Conservation (phyloP, 2,113 vertebrate species). For the Pitta sordida region DNA sequence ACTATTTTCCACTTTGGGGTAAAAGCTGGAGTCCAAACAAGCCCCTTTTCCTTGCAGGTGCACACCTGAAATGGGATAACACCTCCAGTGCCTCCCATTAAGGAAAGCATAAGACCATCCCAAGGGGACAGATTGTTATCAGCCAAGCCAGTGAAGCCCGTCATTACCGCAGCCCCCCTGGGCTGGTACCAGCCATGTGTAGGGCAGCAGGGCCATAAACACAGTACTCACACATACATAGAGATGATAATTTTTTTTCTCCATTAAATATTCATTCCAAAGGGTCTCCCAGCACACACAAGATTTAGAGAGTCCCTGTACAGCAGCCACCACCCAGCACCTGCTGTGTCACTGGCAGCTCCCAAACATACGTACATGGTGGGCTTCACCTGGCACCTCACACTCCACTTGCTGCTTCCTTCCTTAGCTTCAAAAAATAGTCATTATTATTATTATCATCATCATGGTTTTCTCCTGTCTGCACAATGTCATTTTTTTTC, state of each 20-base stretch:
- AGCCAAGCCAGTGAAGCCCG: neutral
- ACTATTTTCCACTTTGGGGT: neutral
- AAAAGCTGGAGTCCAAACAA: neutral
- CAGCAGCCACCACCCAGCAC: neutral
- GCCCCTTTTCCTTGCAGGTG: neutral
- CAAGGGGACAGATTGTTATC: neutral
- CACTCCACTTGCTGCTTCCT: neutral
- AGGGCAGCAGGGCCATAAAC: conserved; percentile 20
- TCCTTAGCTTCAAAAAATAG: neutral
- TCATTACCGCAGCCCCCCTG: conserved; percentile 10
- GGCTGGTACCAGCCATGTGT: neutral
- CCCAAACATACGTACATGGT: fast-evolving
- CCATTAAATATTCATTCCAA: conserved; percentile 38
- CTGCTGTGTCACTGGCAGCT: neutral
- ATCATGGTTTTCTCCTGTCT: neutral
- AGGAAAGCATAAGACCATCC: neutral
- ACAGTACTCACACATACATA: neutral
- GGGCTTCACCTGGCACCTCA: neutral
- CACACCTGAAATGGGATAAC: fast-evolving
- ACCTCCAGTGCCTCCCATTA: neutral
- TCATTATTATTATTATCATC: neutral
- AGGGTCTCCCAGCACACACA: neutral
- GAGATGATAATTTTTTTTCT: neutral
- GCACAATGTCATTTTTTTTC: neutral
- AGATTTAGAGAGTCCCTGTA: neutral